Base-by-base conservation (phyloP, 2,797 vertebrate species). In the Eurystomus glaucurus region DNA sequence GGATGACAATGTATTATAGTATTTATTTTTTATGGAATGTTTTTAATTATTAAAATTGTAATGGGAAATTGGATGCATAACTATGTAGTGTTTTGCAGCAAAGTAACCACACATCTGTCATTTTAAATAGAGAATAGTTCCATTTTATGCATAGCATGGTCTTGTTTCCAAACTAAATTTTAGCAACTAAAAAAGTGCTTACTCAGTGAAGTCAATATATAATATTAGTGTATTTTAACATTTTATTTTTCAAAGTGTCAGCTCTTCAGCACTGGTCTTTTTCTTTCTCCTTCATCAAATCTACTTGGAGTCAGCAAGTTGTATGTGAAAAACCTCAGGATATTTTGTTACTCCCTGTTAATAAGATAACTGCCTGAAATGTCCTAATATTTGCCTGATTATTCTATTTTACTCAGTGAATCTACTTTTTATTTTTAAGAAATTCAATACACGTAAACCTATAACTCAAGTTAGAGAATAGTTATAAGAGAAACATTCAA, bases 381-480 rank as follows among this genome's bases (percentile, higher is more conserved):
- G 31, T 64, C 33, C 37, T 90, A 46, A 52, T 23, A 68, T 51
- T 77, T 68, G 15, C 18, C 51, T 60, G 37, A 66, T 88, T 88
- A 82, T 84, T 95, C 48, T 71, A 4, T 88, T 96, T 79, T 75
- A 48, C 31, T 64, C 66, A 33, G 46, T 85, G 26, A 61, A 60
- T 81, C 66, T 62, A 75, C 14, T 91, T 82, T 37, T 84, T 85
- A 51, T 69, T 93, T 12, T 90, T 94, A 37, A 93, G 62, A 94
- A 75, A 88, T 68, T 50, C 83, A 52, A 26, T 70, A 70, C 6
- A 4, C 79, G 81, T 66, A 83, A 88, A 91, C 33, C 11, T 39
- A 9, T 57, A 84, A 80, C 3, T 33, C 81, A 20, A 83, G 15
- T 29, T 52, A 55, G 62, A 74, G 46, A 89, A 35, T 18, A 81